Evolutionary conservation across 2,888 invertebrate species (phyloP), one percentile per base, ranked within the genome.

Genomic region (Vandiemenella viatica): DNA sequence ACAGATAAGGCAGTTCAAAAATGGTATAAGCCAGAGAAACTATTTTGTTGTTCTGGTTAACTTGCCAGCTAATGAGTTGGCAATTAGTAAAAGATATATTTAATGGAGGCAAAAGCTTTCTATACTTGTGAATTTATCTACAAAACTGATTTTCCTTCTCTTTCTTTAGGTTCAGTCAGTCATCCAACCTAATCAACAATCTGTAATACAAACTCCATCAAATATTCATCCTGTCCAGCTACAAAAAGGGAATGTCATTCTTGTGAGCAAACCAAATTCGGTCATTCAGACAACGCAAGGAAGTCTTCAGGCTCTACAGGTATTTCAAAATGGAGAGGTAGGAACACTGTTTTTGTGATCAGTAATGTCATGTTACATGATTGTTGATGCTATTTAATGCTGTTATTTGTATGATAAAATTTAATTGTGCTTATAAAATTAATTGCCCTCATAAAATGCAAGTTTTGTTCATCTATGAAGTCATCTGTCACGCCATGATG

Each of bases 161-260:
- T 55, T 56, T 58, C 68, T 76, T 49, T 73, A 90, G 83, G 89
- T 89, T 56, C 92, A 93, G 69, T 90, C 92, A 60, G 93, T 93
- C 55, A 93, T 93, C 67, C 93, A 95, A 71, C 85, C 90, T 55
- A 91, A 90, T 68, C 91, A 91, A 66, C 91, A 91, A 65, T 92
- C 91, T 57, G 93, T 93, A 47, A 93, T 95, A 67, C 93, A 95
- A 72, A 88, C 89, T 55, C 88, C 90, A 56, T 80, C 87, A 4
- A 87, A 85, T 65, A 76, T 85, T 59, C 83, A 84, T 65, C 81
- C 85, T 59, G 78, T 86, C 64, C 77, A 81, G 65, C 74, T 90
- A 66, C 79, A 85, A 57, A 90, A 90, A 73, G 83, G 83, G 62
- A 87, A 87, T 73, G 86, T 91, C 58, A 86, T 90, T 67, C 79